Conservation (phyloP, 2,888 invertebrate genomes). For the Amphipyra tragopoginis region DNA sequence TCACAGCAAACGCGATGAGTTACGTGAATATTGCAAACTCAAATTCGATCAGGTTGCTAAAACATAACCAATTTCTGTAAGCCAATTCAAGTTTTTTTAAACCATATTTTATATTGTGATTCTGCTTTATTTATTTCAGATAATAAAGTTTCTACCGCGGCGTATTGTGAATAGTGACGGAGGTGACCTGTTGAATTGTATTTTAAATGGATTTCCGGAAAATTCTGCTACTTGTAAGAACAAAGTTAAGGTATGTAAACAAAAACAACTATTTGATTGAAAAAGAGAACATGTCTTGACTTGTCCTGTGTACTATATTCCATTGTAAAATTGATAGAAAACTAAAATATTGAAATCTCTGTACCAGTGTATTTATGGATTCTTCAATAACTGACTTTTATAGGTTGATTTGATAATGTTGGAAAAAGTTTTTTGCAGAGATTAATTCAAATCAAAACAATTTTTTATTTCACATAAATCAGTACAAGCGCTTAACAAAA, state of each 20-base stretch:
- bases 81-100: too few species aligned
- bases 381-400: too few species aligned
- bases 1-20: slow-evolving; percentile 73
- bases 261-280: neutral
- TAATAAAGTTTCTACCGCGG: slow-evolving; percentile 72
- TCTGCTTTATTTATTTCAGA: slow-evolving; percentile 63
- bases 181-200: slow-evolving; percentile 73
- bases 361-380: too few species aligned
- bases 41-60: slow-evolving; percentile 74
- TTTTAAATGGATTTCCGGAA: slow-evolving; percentile 78
- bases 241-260: slow-evolving; percentile 78
- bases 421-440: too few species aligned
- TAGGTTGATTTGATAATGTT: too few species aligned
- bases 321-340: neutral
- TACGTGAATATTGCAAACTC: slow-evolving; percentile 73
- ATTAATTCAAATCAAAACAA: too few species aligned
- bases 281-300: neutral
- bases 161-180: slow-evolving; percentile 79
- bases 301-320: neutral
- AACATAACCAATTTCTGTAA: too few species aligned
- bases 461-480: too few species aligned
- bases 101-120: neutral
- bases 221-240: slow-evolving; percentile 58
- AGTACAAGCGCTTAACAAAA: too few species aligned
- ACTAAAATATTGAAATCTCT: too few species aligned